Evolutionary conservation across 2,797 vertebrate species (phyloP).

Genomic region (Cetoscarus ocellatus): DNA sequence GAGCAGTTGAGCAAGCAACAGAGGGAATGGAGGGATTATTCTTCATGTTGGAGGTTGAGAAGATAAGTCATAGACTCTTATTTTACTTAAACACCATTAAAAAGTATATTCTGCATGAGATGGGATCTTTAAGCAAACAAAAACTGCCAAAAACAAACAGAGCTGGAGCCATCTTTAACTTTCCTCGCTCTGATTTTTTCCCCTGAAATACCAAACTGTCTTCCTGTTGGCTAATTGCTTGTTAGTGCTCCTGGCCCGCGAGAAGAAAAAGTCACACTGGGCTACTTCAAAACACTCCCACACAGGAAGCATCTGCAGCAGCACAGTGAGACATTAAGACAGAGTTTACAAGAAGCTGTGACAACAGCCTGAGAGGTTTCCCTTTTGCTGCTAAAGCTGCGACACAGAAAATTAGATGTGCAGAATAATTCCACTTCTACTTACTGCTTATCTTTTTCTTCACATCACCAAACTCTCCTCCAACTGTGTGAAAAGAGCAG

Average conservation of each 20-base stretch:
- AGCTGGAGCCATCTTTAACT: slow-evolving; percentile 21
- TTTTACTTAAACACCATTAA: too few relatives aligned
- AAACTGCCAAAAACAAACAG: slow-evolving; percentile 29
- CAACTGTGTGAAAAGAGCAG: slow-evolving; percentile 11
- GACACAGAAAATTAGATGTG: background rate
- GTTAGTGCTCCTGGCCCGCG: slow-evolving; percentile 64
- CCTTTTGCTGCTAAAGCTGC: slow-evolving; percentile 22
- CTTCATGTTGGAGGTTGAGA: too few relatives aligned
- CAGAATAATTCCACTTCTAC: slow-evolving; percentile 13
- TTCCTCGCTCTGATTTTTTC: slow-evolving; percentile 36
- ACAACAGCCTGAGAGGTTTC: slow-evolving; percentile 13
- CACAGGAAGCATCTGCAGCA: slow-evolving; percentile 53
- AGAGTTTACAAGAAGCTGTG: slow-evolving; percentile 43
- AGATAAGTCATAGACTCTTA: too few relatives aligned
- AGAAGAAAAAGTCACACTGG: slow-evolving; percentile 58
- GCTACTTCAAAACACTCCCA: slow-evolving; percentile 62
- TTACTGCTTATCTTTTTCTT: slow-evolving; percentile 11
- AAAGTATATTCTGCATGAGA: too few relatives aligned
- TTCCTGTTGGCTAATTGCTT: slow-evolving; percentile 71
- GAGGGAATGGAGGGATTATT: too few relatives aligned
- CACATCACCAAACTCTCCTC: background rate
- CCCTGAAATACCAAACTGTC: slow-evolving; percentile 44
- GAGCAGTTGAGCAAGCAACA: too few relatives aligned
- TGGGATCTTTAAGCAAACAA: slow-evolving; percentile 23
- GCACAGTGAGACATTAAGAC: slow-evolving; percentile 37